These are phyloP conservation scores for Megamerina dolium DNA, from an alignment of 2,888 invertebrate species.

Conservation along the genomic window DNA sequence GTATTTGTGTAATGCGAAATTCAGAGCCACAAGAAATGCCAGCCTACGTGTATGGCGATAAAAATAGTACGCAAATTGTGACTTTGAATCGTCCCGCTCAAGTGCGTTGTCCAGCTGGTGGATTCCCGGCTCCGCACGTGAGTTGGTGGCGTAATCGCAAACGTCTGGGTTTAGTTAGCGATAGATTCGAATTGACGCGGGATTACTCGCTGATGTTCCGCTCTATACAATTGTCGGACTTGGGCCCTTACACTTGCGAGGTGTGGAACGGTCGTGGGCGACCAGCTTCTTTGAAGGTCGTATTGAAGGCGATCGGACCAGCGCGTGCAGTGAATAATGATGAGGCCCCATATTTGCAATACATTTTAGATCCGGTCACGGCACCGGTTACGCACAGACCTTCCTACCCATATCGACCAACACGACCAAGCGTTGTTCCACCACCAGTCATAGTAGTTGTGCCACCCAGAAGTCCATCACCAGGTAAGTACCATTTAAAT, in stretches of 20 bases:
- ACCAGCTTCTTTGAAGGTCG: constrained; percentile 71
- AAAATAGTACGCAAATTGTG: constrained; percentile 60
- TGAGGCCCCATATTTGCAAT: constrained; percentile 57
- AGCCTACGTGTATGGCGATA: constrained; percentile 64
- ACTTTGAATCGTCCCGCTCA: constrained; percentile 64
- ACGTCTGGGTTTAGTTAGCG: constrained; percentile 62
- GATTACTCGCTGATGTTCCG: constrained; percentile 72
- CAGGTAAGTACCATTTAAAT: constrained; percentile 21
- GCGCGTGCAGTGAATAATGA: constrained; percentile 56
- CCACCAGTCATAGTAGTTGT: constrained; percentile 26
- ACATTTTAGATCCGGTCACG: constrained; percentile 55
- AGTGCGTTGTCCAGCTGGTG: constrained; percentile 75
- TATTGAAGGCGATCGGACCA: constrained; percentile 66
- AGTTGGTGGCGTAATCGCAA: constrained; percentile 78
- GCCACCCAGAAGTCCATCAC: constrained; percentile 20
- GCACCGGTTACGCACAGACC: constrained; percentile 42
- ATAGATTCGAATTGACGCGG: constrained; percentile 57
- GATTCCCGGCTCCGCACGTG: constrained; percentile 71
- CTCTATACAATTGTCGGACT: constrained; percentile 62
- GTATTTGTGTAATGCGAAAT: background rate
- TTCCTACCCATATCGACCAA: constrained; percentile 48
- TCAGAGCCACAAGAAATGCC: constrained; percentile 37
- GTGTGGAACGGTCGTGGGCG: constrained; percentile 78
- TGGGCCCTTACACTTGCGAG: constrained; percentile 84
- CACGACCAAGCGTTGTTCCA: constrained; percentile 38